Percentiles rank a stretch among this genome's conserved stretches.
Conservation (phyloP, 2,888 invertebrate genomes). For the Tubulanus polymorphus region DNA sequence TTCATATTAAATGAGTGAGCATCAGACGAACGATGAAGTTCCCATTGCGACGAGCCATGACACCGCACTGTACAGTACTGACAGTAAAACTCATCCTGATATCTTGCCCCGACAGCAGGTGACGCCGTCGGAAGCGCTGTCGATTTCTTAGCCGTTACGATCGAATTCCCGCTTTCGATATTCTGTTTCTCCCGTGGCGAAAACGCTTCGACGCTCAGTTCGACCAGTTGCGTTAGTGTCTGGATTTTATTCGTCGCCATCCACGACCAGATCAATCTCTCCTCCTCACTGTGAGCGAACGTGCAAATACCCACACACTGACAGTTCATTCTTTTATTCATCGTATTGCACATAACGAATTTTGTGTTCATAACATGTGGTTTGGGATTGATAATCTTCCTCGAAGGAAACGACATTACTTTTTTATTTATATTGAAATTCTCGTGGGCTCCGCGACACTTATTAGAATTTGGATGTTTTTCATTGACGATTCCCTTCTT, state of each 20-base stretch:
- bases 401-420: no score
- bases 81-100: constrained; percentile 32
- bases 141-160: constrained; percentile 26
- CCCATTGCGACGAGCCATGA: constrained; percentile 44
- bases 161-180: constrained; percentile 35
- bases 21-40: constrained; percentile 42
- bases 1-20: constrained; percentile 44
- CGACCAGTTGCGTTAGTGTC: constrained; percentile 28
- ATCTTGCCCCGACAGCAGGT: not conserved
- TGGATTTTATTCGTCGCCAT: constrained; percentile 44
- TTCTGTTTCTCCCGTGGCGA: constrained; percentile 24
- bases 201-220: constrained; percentile 20
- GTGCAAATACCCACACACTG: no score
- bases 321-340: no score
- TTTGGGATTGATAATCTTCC: no score
- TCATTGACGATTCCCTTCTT: constrained; percentile 26
- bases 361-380: no score
- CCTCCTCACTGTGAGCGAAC: constrained; percentile 47
- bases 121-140: constrained; percentile 2
- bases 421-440: no score
- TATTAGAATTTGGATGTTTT: no score
- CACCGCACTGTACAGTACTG: constrained; percentile 36
- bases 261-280: constrained; percentile 45
- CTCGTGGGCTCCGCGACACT: no score
- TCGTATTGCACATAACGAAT: no score